Percentiles rank a stretch among this genome's conserved stretches.
These are phyloP conservation scores for Piscicola geometra DNA, from an alignment of 2,888 invertebrate genomes.

Conservation along the genomic window DNA sequence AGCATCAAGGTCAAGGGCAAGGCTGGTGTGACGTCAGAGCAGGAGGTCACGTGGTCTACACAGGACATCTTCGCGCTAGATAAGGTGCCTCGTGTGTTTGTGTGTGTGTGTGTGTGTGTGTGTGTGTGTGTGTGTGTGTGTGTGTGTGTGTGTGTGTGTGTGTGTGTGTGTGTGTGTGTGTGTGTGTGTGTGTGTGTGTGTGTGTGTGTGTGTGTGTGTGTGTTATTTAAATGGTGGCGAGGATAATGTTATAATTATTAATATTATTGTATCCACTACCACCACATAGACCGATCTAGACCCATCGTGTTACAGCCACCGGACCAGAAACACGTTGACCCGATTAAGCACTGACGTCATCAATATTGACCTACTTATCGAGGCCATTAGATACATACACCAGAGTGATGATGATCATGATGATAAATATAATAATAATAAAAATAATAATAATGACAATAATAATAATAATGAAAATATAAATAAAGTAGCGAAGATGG, in stretches of 20 bases:
- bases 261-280: too few species aligned
- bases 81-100: slow-evolving; percentile 44
- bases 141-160: too few species aligned
- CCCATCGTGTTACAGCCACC: slow-evolving; percentile 48
- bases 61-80: slow-evolving; percentile 49
- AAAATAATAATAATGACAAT: slow-evolving; percentile 1
- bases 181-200: too few species aligned
- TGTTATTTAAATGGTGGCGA: too few species aligned
- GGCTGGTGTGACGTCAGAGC: slow-evolving; percentile 47
- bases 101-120: too few species aligned
- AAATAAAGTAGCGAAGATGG: background rate
- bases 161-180: too few species aligned
- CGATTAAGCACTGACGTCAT: slow-evolving; percentile 49
- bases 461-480: background rate
- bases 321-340: slow-evolving; percentile 51
- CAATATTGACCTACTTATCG: slow-evolving; percentile 53
- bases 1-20: slow-evolving; percentile 48
- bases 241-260: background rate
- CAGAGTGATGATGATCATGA: background rate
- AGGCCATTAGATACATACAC: slow-evolving; percentile 46
- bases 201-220: too few species aligned
- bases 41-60: slow-evolving; percentile 49
- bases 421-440: background rate
- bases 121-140: too few species aligned
- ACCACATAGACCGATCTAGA: slow-evolving; percentile 47